Conservation (phyloP, 2,797 vertebrate species). For the Sebastes minor region DNA sequence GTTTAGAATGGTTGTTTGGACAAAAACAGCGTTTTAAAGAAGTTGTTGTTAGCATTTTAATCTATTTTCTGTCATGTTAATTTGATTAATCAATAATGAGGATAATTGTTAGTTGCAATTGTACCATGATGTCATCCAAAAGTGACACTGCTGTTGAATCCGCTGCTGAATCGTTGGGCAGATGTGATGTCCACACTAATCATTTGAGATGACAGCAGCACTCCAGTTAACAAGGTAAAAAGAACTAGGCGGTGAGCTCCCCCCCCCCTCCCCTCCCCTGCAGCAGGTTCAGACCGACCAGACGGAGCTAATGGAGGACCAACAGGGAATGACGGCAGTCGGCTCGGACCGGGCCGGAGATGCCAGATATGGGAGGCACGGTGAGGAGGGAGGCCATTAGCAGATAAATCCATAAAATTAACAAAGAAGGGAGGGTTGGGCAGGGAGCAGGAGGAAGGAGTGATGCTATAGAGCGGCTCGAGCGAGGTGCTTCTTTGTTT, state of each 20-base stretch:
- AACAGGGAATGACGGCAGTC: constrained; percentile 46
- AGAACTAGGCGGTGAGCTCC: constrained; percentile 27
- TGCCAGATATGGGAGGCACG: constrained; percentile 63
- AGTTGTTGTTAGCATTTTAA: background rate
- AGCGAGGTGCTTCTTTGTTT: constrained; percentile 38
- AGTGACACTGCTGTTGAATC: constrained; percentile 25
- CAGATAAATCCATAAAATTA: constrained; percentile 80
- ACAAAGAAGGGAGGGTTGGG: constrained; percentile 58
- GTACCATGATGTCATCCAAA: constrained; percentile 36
- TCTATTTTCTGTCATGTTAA: background rate
- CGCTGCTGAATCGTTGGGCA: constrained; percentile 4
- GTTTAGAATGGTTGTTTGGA: background rate
- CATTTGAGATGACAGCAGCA: constrained; percentile 61
- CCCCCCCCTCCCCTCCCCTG: background rate
- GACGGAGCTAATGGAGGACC: constrained; percentile 67
- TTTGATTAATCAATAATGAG: background rate
- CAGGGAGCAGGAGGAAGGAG: constrained; percentile 31
- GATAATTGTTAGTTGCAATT: background rate
- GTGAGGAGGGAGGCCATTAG: constrained; percentile 74
- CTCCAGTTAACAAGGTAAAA: constrained; percentile 70
- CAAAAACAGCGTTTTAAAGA: background rate
- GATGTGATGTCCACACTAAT: constrained; percentile 56
- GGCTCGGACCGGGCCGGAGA: constrained; percentile 44
- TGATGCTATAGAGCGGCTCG: constrained; percentile 38
- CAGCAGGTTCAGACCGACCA: constrained; percentile 56